A percentile compares a stretch with the other conserved stretches of the same genome.
phyloP scores from a whole-genome alignment of 2,113 vertebrate species.

The Thermophis baileyi region DNA sequence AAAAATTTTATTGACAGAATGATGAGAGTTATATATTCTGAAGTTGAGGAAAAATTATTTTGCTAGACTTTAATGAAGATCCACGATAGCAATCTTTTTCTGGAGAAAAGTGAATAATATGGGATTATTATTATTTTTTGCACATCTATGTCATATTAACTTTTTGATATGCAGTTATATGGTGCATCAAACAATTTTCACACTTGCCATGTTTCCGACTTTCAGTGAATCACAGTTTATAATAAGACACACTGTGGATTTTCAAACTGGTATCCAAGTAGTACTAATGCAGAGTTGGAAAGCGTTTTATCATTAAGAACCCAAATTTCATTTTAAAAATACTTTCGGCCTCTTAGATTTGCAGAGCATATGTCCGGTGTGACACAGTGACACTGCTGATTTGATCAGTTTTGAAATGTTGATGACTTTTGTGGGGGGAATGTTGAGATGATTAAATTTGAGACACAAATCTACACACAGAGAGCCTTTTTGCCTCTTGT shows the following conservation, averaged over 20 bases:
- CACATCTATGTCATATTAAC: neutral
- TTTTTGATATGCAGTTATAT: neutral
- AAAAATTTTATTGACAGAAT: constrained; percentile 18
- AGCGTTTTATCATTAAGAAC: neutral
- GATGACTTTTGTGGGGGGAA: neutral
- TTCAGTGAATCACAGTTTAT: neutral
- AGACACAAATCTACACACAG: neutral
- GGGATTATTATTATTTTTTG: neutral
- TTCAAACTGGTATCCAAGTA: neutral
- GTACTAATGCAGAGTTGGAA: neutral
- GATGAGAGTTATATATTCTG: neutral
- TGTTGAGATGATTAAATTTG: neutral
- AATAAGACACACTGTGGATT: neutral
- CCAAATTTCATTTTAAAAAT: neutral
- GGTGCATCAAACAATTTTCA: neutral
- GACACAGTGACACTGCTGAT: neutral
- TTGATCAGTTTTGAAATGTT: neutral
- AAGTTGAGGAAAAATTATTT: neutral
- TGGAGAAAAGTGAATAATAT: constrained; percentile 22
- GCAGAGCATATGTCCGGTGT: neutral
- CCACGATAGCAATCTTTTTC: neutral
- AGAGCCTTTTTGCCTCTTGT: neutral
- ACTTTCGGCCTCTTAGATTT: neutral
- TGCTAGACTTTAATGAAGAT: constrained; percentile 29
- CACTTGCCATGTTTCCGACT: neutral